Base-by-base conservation (phyloP, 2,797 vertebrate genomes). In the Coregonus sp. region DNA sequence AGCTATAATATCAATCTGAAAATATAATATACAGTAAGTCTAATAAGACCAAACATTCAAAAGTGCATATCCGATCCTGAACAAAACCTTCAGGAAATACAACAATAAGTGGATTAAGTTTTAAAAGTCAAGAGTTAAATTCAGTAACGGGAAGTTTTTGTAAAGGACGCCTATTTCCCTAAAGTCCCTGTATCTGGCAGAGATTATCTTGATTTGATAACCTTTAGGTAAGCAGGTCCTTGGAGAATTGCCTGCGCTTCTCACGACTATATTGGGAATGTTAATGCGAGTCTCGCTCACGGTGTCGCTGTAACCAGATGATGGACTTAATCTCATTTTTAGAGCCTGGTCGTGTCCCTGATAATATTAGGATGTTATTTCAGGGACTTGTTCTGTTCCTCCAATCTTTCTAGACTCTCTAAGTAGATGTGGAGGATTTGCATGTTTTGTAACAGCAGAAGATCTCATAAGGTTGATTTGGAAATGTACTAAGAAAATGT, bases 241-340 rank as follows among this genome's bases (percentile, higher is more conserved):
- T 77, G 16, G 82, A 84, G 78, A 86, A 78, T 83, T 74, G 35
- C 82, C 77, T 76, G 70, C 3, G 37, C 50, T 76, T 71, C 65
- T 73, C 75, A 56, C 79, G 80, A 20, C 61, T 20, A 77, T 78
- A 72, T 65, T 61, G 79, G 80, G 80, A 84, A 88, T 87, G 81
- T 81, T 85, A 89, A 90, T 90, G 79, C 40, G 16, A 35, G 56
- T 71, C 2, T 56, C 80, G 80, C 83, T 83, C 83, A 85, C 70
- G 71, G 74, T 71, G 78, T 70, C 4, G 71, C 85, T 80, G 51
- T 83, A 86, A 86, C 80, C 80, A 82, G 80, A 91, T 90, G 85
- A 92, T 86, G 73, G 85, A 86, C 75, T 85, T 82, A 70, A 83
- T 86, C 84, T 88, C 54, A 5, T 65, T 90, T 89, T 71, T 68